These are phyloP conservation scores for Ammodramus savannarum DNA, from an alignment of 2,113 vertebrate genomes.

Conservation along the genomic window DNA sequence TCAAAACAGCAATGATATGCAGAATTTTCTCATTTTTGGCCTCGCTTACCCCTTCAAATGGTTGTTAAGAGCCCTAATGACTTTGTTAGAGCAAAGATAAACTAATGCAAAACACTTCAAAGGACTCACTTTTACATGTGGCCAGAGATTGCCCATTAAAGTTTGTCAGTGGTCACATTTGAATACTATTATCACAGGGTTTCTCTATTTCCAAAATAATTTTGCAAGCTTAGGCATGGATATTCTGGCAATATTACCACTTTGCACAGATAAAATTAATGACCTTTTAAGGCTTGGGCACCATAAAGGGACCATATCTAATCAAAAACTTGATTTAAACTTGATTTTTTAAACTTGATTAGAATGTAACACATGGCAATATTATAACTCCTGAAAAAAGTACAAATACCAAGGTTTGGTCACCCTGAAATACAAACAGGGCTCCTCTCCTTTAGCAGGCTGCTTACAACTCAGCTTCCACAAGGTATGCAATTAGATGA, in stretches of 20 bases:
- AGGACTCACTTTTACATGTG: background rate
- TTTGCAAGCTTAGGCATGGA: background rate
- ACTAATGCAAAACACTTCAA: background rate
- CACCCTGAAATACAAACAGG: background rate
- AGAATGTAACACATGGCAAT: background rate
- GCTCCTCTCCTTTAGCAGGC: background rate
- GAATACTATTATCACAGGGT: background rate
- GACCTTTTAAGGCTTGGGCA: background rate
- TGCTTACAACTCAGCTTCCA: background rate
- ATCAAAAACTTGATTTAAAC: background rate
- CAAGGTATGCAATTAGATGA: background rate
- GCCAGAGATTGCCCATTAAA: background rate
- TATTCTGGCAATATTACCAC: background rate
- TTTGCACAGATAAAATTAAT: background rate
- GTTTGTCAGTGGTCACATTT: background rate
- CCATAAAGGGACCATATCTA: fast-evolving
- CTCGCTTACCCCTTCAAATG: background rate
- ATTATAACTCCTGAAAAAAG: background rate
- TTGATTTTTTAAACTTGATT: background rate
- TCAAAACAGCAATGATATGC: background rate
- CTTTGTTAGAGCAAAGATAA: background rate
- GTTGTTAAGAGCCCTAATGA: background rate
- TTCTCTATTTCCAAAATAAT: background rate
- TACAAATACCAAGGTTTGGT: background rate
- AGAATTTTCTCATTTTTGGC: background rate